Percentiles rank a stretch among this genome's conserved stretches.
Evolutionary conservation across 2,888 invertebrate genomes (phyloP).

Genomic region (Dromius quadrimaculatus): DNA sequence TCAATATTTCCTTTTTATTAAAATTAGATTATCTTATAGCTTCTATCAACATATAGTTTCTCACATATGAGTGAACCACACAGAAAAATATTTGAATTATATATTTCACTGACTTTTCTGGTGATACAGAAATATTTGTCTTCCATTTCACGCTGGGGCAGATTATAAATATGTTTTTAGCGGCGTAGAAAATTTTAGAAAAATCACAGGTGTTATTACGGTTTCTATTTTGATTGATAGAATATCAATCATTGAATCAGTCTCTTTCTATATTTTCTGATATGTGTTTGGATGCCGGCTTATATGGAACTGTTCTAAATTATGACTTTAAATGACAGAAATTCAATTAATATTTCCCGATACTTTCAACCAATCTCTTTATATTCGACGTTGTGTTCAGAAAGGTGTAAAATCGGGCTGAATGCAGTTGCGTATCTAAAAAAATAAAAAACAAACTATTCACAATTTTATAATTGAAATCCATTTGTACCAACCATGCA

Average conservation of each 20-base stretch:
- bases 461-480: constrained; percentile 12
- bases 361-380: constrained; percentile 21
- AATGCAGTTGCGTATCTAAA: constrained; percentile 12
- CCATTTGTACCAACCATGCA: neutral
- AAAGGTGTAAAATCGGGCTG: constrained; percentile 24
- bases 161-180: no score
- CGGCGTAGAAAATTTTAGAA: no score
- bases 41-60: neutral
- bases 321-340: constrained; percentile 14
- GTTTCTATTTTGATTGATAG: constrained; percentile 15
- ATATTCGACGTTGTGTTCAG: neutral
- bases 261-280: no score
- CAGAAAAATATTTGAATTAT: neutral
- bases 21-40: constrained; percentile 5
- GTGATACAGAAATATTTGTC: neutral
- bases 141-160: neutral
- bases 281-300: no score
- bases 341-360: constrained; percentile 31
- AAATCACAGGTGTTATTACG: no score
- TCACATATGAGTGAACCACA: neutral
- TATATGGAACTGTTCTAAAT: constrained; percentile 8
- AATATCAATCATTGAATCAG: no score
- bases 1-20: constrained; percentile 11
- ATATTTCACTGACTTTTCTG: constrained; percentile 3
- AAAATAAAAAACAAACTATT: constrained; percentile 12